phyloP scores from a whole-genome alignment of 1,140 invertebrate species.

The Neuroterus valhalla region DNA sequence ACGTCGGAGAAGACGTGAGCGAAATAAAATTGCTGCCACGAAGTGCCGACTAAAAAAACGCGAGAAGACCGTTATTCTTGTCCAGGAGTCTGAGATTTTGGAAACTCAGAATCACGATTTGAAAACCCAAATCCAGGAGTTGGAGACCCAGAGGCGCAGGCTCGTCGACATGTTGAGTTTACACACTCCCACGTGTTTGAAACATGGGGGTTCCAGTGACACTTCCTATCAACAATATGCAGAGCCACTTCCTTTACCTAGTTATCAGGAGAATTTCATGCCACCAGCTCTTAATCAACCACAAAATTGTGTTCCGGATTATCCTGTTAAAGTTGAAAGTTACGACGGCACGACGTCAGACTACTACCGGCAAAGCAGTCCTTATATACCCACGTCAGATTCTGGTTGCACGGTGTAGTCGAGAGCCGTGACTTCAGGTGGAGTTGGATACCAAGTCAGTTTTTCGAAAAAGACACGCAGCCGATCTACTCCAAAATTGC shows the following conservation, averaged over 20 bases:
- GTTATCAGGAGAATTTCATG: slow-evolving; percentile 70
- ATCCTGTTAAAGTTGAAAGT: slow-evolving; percentile 70
- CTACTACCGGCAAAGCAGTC: slow-evolving; percentile 69
- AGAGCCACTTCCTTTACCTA: slow-evolving; percentile 64
- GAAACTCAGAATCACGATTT: slow-evolving; percentile 91
- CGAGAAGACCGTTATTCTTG: slow-evolving; percentile 89
- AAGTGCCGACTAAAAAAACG: slow-evolving; percentile 96
- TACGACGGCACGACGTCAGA: slow-evolving; percentile 63
- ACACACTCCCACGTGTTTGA: slow-evolving; percentile 82
- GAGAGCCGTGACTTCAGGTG: neutral
- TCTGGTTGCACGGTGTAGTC: slow-evolving; percentile 70
- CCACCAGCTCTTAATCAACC: slow-evolving; percentile 64
- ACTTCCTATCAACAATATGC: slow-evolving; percentile 65
- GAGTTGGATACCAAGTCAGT: neutral
- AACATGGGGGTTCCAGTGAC: slow-evolving; percentile 73
- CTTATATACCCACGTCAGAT: slow-evolving; percentile 64
- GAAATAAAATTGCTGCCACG: slow-evolving; percentile 96
- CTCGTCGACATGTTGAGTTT: slow-evolving; percentile 85
- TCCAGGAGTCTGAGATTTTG: slow-evolving; percentile 89
- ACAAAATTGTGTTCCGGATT: slow-evolving; percentile 67
- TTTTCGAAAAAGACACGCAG: slow-evolving; percentile 2
- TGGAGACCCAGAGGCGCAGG: slow-evolving; percentile 83
- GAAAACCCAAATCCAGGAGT: slow-evolving; percentile 86
- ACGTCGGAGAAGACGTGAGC: slow-evolving; percentile 86
- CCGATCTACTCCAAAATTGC: neutral